Evolutionary conservation across 2,888 invertebrate genomes (phyloP).

Genomic region (Drosophila cracens): DNA sequence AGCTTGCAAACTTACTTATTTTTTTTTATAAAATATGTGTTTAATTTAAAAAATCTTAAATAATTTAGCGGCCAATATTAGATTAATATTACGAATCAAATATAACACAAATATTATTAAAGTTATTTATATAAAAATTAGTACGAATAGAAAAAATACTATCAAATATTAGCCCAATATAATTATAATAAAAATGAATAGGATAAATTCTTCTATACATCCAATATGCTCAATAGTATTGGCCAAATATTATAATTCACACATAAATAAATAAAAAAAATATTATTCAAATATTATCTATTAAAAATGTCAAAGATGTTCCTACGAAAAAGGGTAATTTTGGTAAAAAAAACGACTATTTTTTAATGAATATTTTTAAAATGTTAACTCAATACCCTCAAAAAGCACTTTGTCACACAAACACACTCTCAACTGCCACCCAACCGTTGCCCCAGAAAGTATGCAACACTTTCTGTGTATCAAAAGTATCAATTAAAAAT

Average conservation of each 20-base stretch:
- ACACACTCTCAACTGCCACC: neutral
- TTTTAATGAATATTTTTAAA: neutral
- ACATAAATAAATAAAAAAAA: neutral
- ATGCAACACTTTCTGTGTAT: conserved; percentile 47
- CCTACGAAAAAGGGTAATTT: too few species aligned
- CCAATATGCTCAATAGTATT: too few species aligned
- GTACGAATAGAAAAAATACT: too few species aligned
- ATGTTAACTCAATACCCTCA: neutral
- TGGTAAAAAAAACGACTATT: neutral
- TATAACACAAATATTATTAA: neutral
- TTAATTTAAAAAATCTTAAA: neutral
- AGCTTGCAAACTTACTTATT: neutral
- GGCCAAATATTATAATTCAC: too few species aligned
- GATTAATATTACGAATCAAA: neutral
- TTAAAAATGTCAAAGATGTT: neutral
- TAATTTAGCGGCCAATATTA: neutral
- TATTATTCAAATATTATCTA: too few species aligned
- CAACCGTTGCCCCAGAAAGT: conserved; percentile 27
- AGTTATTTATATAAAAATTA: neutral
- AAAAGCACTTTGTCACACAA: neutral
- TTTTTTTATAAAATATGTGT: neutral
- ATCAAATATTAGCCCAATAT: neutral
- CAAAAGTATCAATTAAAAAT: conserved; percentile 36
- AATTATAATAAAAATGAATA: neutral
- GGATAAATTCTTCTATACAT: too few species aligned